Base-by-base conservation (phyloP, 2,888 invertebrate genomes). In the Philaethria dido region DNA sequence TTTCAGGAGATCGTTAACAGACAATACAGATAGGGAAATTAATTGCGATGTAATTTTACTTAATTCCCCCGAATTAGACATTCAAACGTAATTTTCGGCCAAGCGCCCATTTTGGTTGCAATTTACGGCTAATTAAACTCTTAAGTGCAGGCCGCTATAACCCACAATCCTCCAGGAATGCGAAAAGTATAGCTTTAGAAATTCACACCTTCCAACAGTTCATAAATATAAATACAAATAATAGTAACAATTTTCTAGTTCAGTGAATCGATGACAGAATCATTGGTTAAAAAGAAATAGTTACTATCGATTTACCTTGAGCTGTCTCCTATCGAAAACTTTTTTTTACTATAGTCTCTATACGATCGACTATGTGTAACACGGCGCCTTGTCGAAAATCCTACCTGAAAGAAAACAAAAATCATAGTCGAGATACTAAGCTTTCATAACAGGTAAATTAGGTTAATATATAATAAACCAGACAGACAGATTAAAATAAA, bases 121-220 rank as follows among this genome's bases (percentile, higher is more conserved):
- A 89, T 90, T 89, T 88, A 88, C 87, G 84, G 84, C 85, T 89
- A 90, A 90, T 90, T 89, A 89, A 82, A 85, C 85, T 83, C 81
- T 89, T 89, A 88, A 87, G 84, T 85, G 85, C 86, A 88, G 86
- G 59, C 59, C 42, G 45, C 48, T 48, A 60, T 57, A 57, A 44
- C 60, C 59, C 60, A 48, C 50, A 61, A 62, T 57, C 18, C 55
- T 66, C 60, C 48, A 48, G 42, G 18, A 63, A 47, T 13, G 42
- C 39, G 14, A 62, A 60, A 69, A 64, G 42, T 52, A 18, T 33
- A 5, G 18, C 20, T 33, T 61, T 61, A 61, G 45, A 44, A 57
- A 29, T 39, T 20, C n/a, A 36, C 50, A 50, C 50, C 3, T 29
- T 25, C 8, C 13, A 44, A 39, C 33, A 20, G 20, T 45, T 4